These are phyloP conservation scores for Seriola dumerili DNA, from an alignment of 2,113 vertebrate species.

Conservation along the genomic window DNA sequence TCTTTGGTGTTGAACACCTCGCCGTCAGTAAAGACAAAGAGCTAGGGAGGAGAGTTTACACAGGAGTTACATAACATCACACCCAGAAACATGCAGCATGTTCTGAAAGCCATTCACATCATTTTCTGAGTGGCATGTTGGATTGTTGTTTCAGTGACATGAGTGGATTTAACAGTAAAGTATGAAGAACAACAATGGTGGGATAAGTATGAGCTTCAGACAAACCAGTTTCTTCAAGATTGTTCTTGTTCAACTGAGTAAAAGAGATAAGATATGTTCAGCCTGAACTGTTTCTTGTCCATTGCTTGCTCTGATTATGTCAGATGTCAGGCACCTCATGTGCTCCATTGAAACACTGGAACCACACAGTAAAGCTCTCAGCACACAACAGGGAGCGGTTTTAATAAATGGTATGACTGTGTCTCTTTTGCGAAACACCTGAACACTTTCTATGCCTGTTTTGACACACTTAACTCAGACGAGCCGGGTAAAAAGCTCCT, in stretches of 20 bases:
- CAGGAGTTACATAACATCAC: neutral
- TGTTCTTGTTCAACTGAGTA: conserved; percentile 69
- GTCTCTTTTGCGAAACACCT: neutral
- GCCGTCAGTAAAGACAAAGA: conserved; percentile 93
- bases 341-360: too few species aligned
- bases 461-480: neutral
- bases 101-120: neutral
- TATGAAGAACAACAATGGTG: neutral
- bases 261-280: neutral
- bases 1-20: conserved; percentile 86
- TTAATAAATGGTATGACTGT: too few species aligned
- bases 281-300: neutral
- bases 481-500: neutral
- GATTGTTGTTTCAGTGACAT: neutral
- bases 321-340: neutral
- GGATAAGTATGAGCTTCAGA: neutral
- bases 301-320: neutral
- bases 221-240: neutral
- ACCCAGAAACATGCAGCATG: neutral
- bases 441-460: neutral
- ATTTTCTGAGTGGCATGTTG: neutral
- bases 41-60: conserved; percentile 67
- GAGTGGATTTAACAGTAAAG: neutral
- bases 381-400: too few species aligned
- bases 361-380: too few species aligned